Percentiles rank a stretch among this genome's conserved stretches.
Conservation (phyloP, 2,888 invertebrate species). For the Synanthedon tipuliformis region DNA sequence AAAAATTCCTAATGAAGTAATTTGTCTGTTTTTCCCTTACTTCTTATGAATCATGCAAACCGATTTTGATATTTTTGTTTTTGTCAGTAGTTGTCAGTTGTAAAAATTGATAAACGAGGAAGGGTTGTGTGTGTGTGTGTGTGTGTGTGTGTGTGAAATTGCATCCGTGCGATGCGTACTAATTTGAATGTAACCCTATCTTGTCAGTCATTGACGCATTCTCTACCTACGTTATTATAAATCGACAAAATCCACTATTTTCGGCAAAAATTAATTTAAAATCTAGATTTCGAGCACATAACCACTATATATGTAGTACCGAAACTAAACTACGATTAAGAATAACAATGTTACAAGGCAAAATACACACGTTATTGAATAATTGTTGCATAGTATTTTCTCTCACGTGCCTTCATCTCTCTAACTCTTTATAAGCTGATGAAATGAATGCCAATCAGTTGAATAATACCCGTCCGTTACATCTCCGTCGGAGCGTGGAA, state of each 20-base stretch:
- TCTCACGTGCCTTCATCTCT: conserved; percentile 8
- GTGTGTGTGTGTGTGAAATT: too few relatives aligned
- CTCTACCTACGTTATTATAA: not conserved
- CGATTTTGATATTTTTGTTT: too few relatives aligned
- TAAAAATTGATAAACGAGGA: too few relatives aligned
- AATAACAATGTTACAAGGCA: too few relatives aligned
- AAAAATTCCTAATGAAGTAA: too few relatives aligned
- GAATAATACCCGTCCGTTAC: conserved; percentile 15
- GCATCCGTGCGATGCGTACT: too few relatives aligned
- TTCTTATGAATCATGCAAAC: too few relatives aligned
- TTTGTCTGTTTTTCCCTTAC: too few relatives aligned
- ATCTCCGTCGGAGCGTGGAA: conserved; percentile 28
- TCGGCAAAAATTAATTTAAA: not conserved
- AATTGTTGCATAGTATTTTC: conserved; percentile 10
- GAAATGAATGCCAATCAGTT: conserved; percentile 8
- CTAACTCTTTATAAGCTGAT: conserved; percentile 6
- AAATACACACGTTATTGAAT: not conserved
- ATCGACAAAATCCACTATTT: not conserved
- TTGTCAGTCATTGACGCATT: not conserved
- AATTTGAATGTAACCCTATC: not conserved
- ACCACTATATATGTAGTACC: too few relatives aligned
- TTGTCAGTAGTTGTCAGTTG: too few relatives aligned
- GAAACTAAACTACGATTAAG: conserved; percentile 6
- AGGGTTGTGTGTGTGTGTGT: too few relatives aligned
- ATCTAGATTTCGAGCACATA: too few relatives aligned